A percentile compares a stretch with the other conserved stretches of the same genome.
Evolutionary conservation across 2,797 vertebrate species (phyloP).

Genomic region (Lepidocolaptes lacrymiger): DNA sequence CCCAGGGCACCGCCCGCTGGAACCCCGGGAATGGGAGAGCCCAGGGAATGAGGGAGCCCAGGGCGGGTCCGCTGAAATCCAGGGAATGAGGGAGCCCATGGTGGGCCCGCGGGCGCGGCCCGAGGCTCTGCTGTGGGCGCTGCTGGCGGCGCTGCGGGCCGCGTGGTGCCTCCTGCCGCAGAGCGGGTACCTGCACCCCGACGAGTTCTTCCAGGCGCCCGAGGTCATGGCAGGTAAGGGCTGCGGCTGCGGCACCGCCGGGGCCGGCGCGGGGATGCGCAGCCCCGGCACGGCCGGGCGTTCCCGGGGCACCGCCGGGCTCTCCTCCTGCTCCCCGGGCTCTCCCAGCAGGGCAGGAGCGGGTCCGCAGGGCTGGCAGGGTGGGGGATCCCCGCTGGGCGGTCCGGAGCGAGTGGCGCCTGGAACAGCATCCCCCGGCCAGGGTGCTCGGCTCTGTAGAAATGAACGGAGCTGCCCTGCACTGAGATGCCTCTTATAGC

Average conservation of each 20-base stretch:
- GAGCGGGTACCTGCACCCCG: slow-evolving; percentile 78
- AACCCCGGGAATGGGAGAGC: too few relatives aligned
- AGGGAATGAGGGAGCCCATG: too few relatives aligned
- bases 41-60: too few relatives aligned
- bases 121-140: slow-evolving; percentile 1
- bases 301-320: too few relatives aligned
- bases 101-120: too few relatives aligned
- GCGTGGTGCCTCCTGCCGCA: slow-evolving; percentile 78
- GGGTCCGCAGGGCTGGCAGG: not conserved
- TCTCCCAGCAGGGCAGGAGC: not conserved
- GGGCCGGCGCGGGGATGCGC: too few relatives aligned
- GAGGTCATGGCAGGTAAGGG: slow-evolving; percentile 81
- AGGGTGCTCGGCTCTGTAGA: too few relatives aligned
- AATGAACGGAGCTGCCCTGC: not conserved
- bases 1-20: too few relatives aligned
- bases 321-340: too few relatives aligned
- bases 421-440: too few relatives aligned
- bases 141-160: slow-evolving; percentile 41
- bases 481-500: not conserved
- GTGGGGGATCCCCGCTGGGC: not conserved
- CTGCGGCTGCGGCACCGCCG: not conserved
- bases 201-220: slow-evolving; percentile 81
- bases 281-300: too few relatives aligned
- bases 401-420: not conserved
- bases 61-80: too few relatives aligned